Evolutionary conservation across 2,888 invertebrate genomes (phyloP), one percentile per base, ranked within the genome.

Genomic region (Marronus borbonicus): DNA sequence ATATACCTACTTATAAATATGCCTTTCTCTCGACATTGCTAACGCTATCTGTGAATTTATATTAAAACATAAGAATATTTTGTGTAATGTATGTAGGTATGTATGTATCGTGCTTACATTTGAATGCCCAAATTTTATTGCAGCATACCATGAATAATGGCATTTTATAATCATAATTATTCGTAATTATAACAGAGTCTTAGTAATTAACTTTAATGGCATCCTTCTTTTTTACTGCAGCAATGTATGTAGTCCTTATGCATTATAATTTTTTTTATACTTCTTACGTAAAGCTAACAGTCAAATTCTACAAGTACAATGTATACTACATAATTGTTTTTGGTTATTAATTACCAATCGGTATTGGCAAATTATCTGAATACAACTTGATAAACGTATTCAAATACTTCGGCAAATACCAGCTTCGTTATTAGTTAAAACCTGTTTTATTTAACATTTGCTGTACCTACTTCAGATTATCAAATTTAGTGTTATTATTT

Each of bases 81-180:
- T 44, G 66, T 66, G 17, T 39, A 66, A 68, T 68, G 24, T 68
- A 68, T 24, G 39, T 68, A 68, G n/a, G 60, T 60, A 72, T 36
- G 31, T 72, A 52, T 60, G 39, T 58, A 72, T n/a, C 55, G 55
- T n/a, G 36, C 72, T 39, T 72, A 72, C 66, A 76, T 76, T 76
- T 76, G 77, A 79, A 79, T 79, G 64, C 76, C 60, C 58, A 65
- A 78, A 75, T 66, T 77, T 78, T 78, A 78, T 75, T 78, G 78
- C 75, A 66, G 74, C 74, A 72, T 55, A 68, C 76, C 76, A 78
- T 64, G 70, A 79, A 69, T 76, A 65, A 78, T 69, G 68, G 76
- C 76, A 77, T 72, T 76, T 79, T 79, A 79, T 79, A 77, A 77
- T 77, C 72, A 74, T 79, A 79, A 79, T 79, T 79, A 79, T 77